Conservation (phyloP, 2,113 vertebrate species). For the Oophaga pumilio region DNA sequence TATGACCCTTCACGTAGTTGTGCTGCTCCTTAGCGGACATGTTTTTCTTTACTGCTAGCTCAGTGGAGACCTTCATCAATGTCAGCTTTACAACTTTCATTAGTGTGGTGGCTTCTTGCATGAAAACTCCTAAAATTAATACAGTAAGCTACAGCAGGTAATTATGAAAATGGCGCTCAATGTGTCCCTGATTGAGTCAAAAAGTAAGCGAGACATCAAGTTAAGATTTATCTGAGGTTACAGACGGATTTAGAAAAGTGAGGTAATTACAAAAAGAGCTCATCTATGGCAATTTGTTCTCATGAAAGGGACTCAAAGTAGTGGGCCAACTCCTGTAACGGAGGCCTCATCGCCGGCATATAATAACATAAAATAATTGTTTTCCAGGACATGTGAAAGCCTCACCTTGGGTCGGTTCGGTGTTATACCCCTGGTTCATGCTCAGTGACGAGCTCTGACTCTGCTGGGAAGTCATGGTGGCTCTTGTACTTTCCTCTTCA, state of each 20-base stretch:
- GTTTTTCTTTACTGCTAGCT: background rate
- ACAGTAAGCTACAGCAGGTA: background rate
- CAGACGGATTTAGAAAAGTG: too few relatives aligned
- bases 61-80: constrained; percentile 27
- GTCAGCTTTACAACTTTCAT: constrained; percentile 62
- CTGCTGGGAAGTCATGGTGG: background rate
- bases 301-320: too few relatives aligned
- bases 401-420: constrained; percentile 65
- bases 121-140: constrained; percentile 19
- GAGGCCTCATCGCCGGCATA: too few relatives aligned
- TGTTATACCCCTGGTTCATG: background rate
- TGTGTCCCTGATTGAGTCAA: too few relatives aligned
- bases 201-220: too few relatives aligned
- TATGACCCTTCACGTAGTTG: background rate
- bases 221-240: too few relatives aligned
- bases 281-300: too few relatives aligned
- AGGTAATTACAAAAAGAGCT: too few relatives aligned
- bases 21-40: background rate
- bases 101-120: constrained; percentile 63
- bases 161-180: background rate
- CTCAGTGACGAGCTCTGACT: background rate
- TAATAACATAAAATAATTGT: background rate
- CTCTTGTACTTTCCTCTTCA: background rate
- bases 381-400: background rate
- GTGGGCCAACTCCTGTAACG: too few relatives aligned